Evolutionary conservation across 2,113 vertebrate species (phyloP), one percentile per base, ranked within the genome.

Genomic region (Chroicocephalus ridibundus): DNA sequence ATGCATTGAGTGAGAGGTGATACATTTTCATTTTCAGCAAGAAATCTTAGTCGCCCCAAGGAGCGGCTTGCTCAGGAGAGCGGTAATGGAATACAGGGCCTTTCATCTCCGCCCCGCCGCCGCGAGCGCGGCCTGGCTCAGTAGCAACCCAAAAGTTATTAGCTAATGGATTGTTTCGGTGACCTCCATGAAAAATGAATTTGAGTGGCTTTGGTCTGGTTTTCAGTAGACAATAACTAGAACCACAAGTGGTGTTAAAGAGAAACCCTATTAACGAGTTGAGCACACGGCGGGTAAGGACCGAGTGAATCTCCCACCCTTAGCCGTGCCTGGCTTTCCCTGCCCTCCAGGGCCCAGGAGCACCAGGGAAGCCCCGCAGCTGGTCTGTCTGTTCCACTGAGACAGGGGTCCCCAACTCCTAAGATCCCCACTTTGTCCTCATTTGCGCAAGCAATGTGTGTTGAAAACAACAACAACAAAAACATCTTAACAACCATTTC

Each of bases 21-120:
- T 74, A 92, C 61, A 64, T 96, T 96, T 89, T 93, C 80, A 89
- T 95, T 93, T 95, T 91, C 86, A 88, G 64, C 70, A 65, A 79
- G 94, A 96, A 97, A 94, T 91, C 80, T 78, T 82, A 96, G 84
- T 94, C 15, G 1, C 93, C 87, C 92, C 77, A 91, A 97, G 91
- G 82, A 97, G 61, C 52, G 4, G 62, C 84, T 88, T 5, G 2
- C 90, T 94, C 65, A 54, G 80, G 80, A 65, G 71, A 86, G 71
- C 0, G 0, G 86, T 94, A 97, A 96, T 74, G 86, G 89, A 90
- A 94, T 88, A 95, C 61, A 20, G 79, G 62, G 80, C 66, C 83
- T 96, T 97, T 95, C 94, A 92, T 90, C 80, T 88, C 42, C 0
- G 0, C 79, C 70, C 76, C 13, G 2, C 34, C 0, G 3, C 78